These are phyloP conservation scores for Origma solitaria DNA, from an alignment of 2,113 vertebrate genomes.

Conservation along the genomic window DNA sequence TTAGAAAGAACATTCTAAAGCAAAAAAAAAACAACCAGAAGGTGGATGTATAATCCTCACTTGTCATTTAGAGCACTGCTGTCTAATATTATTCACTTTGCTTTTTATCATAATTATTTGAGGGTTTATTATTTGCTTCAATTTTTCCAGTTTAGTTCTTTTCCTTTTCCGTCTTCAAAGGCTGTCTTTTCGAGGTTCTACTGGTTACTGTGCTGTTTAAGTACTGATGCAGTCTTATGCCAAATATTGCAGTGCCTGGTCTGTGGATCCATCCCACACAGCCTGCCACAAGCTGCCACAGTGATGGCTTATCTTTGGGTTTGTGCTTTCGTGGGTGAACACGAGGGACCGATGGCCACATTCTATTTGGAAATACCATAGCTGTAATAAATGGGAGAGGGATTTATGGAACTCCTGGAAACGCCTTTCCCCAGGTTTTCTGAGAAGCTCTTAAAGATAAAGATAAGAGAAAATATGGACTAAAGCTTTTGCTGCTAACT, in stretches of 20 bases:
- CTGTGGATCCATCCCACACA: background rate
- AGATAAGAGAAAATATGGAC: background rate
- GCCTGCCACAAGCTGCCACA: background rate
- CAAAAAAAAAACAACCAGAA: background rate
- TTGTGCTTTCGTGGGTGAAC: background rate
- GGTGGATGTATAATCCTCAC: background rate
- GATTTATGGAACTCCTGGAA: background rate
- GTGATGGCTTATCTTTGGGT: background rate
- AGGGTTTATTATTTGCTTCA: background rate
- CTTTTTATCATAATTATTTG: background rate
- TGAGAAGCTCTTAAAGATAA: background rate
- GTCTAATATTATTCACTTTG: background rate
- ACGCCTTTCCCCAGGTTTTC: background rate
- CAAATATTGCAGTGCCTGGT: background rate
- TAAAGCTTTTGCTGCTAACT: background rate
- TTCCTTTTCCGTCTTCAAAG: background rate
- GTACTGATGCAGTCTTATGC: background rate
- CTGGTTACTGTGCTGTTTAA: background rate
- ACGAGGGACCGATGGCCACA: accelerated
- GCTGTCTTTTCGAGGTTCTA: background rate
- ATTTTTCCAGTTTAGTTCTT: background rate
- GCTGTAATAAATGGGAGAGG: background rate
- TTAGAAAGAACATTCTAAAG: background rate
- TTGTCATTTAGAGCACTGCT: background rate
- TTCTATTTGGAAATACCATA: background rate